Evolutionary conservation across 2,888 invertebrate genomes (phyloP), one percentile per base, ranked within the genome.

Genomic region (Synergus itoensis): DNA sequence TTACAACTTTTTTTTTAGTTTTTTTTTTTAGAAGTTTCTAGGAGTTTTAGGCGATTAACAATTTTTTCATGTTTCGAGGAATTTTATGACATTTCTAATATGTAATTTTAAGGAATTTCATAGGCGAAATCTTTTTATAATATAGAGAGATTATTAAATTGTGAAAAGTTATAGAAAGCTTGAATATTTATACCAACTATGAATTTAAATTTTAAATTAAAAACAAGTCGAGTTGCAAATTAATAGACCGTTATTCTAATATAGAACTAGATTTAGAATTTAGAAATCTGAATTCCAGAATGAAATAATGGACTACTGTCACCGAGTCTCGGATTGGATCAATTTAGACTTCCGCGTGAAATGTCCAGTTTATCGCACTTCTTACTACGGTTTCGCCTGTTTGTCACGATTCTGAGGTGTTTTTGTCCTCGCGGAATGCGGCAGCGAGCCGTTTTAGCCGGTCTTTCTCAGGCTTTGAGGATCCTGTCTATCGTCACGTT

Each of bases 401-500:
- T 73, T n/a, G 73, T 69, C 45, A 69, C 45, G n/a, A 53, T 53
- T 53, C 53, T 40, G 4, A 73, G 16, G 48, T 16, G 21, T 48
- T 73, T 48, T 36, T 41, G 16, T 63, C 11, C n/a, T 41, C n/a
- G 11, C n/a, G 11, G 65, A 65, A 73, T 28, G 28, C 28, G 28
- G 48, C 28, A 73, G 28, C 28, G 21, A 57, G 73, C 16, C 36
- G n/a, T 53, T 73, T 73, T 53, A n/a, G n/a, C 73, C 36, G 7
- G 43, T 57, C 53, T 73, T 73, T 73, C 73, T 73, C 73, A 53
- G 53, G 53, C 53, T 48, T 48, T 53, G 16, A 41, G 41, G 11
- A 65, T 65, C 45, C 43, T 40, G 41, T 64, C 41, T 4, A 36
- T 12, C 73, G 53, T 73, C 73, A 73, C 73, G 73, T 73, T 53